A percentile compares a stretch with the other conserved stretches of the same genome.
Conservation (phyloP, 1,140 invertebrate species). For the Luehdorfia chinensis region DNA sequence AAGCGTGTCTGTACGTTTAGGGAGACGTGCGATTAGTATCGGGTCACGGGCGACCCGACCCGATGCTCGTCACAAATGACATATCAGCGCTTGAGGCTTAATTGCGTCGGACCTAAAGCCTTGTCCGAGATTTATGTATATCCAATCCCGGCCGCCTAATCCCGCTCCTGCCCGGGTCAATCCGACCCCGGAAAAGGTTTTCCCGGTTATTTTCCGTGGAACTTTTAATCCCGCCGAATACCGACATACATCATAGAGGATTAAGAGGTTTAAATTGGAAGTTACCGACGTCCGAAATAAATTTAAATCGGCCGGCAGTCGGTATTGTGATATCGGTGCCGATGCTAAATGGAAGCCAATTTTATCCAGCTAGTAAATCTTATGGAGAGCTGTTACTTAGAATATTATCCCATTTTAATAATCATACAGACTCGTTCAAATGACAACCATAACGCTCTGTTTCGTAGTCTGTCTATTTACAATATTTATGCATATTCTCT, state of each 20-base stretch:
- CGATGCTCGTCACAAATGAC: slow-evolving; percentile 64
- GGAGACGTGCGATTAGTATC: slow-evolving; percentile 57
- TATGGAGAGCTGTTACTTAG: slow-evolving; percentile 48
- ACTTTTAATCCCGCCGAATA: slow-evolving; percentile 76
- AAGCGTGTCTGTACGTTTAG: slow-evolving; percentile 30
- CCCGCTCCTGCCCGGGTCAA: slow-evolving; percentile 69
- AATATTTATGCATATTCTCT: too few relatives aligned
- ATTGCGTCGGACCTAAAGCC: slow-evolving; percentile 70
- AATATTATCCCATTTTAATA: slow-evolving; percentile 25
- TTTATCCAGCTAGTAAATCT: slow-evolving; percentile 67
- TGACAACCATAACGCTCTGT: too few relatives aligned
- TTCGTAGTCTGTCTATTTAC: too few relatives aligned
- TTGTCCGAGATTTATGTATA: slow-evolving; percentile 73
- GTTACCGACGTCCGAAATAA: slow-evolving; percentile 76
- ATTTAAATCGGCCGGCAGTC: slow-evolving; percentile 74
- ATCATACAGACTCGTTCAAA: background rate
- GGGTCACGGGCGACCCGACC: slow-evolving; percentile 20
- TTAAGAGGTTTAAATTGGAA: slow-evolving; percentile 78
- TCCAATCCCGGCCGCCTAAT: slow-evolving; percentile 73
- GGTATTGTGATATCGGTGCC: slow-evolving; percentile 72
- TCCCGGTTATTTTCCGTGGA: slow-evolving; percentile 77
- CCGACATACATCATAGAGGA: slow-evolving; percentile 77
- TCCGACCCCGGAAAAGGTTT: slow-evolving; percentile 75
- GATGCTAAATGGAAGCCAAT: slow-evolving; percentile 70
- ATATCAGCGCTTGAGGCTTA: slow-evolving; percentile 66